A percentile compares a stretch with the other conserved stretches of the same genome.
Evolutionary conservation across 2,888 invertebrate genomes (phyloP).

Genomic region (Melanargia galathea): DNA sequence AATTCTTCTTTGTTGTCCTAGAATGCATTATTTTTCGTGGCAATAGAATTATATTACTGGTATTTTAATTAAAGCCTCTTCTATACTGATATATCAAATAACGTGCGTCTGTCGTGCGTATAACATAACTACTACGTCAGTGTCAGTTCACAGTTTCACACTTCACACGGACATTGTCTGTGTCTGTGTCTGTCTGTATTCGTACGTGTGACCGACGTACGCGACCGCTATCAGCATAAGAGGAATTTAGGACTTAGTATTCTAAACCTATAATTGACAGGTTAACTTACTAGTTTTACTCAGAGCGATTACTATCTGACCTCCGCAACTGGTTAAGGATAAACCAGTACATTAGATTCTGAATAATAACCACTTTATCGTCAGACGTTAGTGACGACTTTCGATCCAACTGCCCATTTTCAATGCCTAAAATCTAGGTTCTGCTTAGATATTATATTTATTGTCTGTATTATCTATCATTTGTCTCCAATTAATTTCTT

Average conservation of each 20-base stretch:
- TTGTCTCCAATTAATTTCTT: conserved; percentile 47
- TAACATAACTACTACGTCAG: no score
- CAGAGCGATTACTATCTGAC: background rate
- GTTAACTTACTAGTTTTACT: background rate
- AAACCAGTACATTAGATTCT: background rate
- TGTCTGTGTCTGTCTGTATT: no score
- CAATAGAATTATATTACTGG: background rate
- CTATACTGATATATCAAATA: no score
- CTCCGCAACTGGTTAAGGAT: conserved; percentile 10
- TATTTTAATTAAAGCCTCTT: no score
- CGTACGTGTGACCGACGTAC: no score
- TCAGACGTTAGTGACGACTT: background rate
- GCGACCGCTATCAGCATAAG: no score
- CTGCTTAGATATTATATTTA: background rate
- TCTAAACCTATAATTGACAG: background rate
- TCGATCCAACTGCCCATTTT: background rate
- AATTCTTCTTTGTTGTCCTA: conserved; percentile 25
- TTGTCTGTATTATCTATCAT: background rate
- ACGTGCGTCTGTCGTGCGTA: no score
- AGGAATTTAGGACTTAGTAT: background rate
- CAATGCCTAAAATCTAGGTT: background rate
- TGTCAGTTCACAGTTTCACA: no score
- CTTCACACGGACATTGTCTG: no score
- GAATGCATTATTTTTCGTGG: background rate
- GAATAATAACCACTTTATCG: background rate